Evolutionary conservation across 2,113 vertebrate species (phyloP).

Genomic region (Pyrgilauda ruficollis): DNA sequence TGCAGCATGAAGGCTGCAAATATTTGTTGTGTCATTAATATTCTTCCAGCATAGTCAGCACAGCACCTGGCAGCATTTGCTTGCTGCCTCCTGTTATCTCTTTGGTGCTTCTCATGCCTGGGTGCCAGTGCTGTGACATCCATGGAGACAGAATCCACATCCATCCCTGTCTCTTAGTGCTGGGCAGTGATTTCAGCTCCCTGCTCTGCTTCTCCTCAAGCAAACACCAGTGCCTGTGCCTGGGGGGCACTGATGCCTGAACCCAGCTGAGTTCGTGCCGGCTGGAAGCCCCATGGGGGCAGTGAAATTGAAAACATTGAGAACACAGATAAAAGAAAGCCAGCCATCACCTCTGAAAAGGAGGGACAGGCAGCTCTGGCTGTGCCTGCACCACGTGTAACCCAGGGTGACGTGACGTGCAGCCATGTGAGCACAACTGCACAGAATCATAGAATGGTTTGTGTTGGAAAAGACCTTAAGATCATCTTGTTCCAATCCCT

Average conservation of each 20-base stretch:
- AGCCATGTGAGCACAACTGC: not conserved
- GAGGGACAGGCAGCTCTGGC: not conserved
- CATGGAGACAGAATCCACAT: not conserved
- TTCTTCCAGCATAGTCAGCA: not conserved
- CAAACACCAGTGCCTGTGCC: not conserved
- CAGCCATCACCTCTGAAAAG: not conserved
- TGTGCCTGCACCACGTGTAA: not conserved
- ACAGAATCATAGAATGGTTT: not conserved
- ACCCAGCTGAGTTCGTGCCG: not conserved
- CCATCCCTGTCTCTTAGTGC: not conserved
- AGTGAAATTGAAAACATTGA: not conserved
- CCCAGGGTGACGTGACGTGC: rapidly evolving
- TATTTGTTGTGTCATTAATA: conserved; percentile 4
- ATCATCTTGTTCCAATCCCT: not conserved
- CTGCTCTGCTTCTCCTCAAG: not conserved
- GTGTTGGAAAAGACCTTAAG: not conserved
- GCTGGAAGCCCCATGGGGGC: not conserved
- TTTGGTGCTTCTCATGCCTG: not conserved
- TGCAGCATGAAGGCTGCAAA: not conserved
- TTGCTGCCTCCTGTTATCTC: not conserved
- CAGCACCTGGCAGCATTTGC: not conserved
- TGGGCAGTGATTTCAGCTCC: not conserved
- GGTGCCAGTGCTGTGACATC: not conserved
- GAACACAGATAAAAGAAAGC: not conserved
- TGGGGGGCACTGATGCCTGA: not conserved